These are phyloP conservation scores for Habrosyne pyritoides DNA, from an alignment of 2,888 invertebrate species.

Conservation along the genomic window DNA sequence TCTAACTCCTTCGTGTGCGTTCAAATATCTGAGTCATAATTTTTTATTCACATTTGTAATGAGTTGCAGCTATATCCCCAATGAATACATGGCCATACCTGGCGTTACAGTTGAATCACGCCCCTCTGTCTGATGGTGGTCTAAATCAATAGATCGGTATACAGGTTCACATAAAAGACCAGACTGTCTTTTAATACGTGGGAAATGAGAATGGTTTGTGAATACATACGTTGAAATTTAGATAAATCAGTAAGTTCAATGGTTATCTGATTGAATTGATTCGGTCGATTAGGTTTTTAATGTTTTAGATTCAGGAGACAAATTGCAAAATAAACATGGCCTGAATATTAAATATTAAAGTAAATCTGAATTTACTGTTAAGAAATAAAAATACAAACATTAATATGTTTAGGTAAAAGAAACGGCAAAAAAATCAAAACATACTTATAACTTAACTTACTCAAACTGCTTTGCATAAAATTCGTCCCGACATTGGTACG, in stretches of 20 bases:
- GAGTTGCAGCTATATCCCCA: constrained; percentile 25
- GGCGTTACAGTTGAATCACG: constrained; percentile 65
- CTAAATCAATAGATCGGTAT: constrained; percentile 71
- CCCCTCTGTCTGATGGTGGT: constrained; percentile 66
- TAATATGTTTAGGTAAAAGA: not conserved
- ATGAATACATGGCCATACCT: constrained; percentile 36
- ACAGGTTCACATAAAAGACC: constrained; percentile 44
- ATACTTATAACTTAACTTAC: not conserved
- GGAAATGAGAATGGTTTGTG: constrained; percentile 33
- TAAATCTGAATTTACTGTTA: too few species aligned
- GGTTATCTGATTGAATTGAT: not conserved
- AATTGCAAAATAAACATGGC: not conserved
- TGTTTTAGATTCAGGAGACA: not conserved
- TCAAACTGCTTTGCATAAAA: not conserved
- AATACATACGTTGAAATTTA: constrained; percentile 17
- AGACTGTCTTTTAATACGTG: constrained; percentile 43
- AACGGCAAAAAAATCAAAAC: not conserved
- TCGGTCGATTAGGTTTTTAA: not conserved
- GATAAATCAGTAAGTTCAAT: not conserved
- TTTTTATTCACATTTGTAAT: not conserved
- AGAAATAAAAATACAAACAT: too few species aligned
- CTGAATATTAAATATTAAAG: too few species aligned
- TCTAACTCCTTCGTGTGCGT: not conserved
- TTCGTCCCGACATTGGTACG: constrained; percentile 1
- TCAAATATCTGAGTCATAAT: not conserved